These are phyloP conservation scores for Octopus sinensis DNA, from an alignment of 1,140 invertebrate species.

Conservation along the genomic window DNA sequence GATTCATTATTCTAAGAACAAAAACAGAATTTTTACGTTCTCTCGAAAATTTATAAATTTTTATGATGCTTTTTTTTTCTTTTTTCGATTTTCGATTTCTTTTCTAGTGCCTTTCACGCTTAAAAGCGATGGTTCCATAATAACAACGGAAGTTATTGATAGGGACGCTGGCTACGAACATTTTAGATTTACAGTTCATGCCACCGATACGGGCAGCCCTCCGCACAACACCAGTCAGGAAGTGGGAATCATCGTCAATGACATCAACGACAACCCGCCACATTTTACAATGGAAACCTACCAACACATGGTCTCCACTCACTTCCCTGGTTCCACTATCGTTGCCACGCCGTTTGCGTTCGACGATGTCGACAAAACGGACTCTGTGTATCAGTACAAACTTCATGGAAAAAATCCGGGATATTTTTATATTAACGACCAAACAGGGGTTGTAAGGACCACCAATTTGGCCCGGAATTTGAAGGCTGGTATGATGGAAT, in stretches of 20 bases:
- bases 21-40: no score
- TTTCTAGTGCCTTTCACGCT: constrained; percentile 20
- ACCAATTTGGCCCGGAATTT: constrained; percentile 10
- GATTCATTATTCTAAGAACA: no score
- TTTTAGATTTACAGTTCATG: constrained; percentile 21
- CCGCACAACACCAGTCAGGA: constrained; percentile 18
- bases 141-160: constrained; percentile 17
- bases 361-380: constrained; percentile 20
- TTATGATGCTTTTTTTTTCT: background rate
- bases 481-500: constrained; percentile 13
- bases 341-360: constrained; percentile 26
- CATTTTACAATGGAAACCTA: constrained; percentile 20
- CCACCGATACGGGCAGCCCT: constrained; percentile 18
- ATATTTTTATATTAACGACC: constrained; percentile 19
- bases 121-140: constrained; percentile 17
- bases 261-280: constrained; percentile 24
- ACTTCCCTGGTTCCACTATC: constrained; percentile 17
- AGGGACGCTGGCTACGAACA: constrained; percentile 17
- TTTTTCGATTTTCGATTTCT: background rate
- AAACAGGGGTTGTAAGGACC: constrained; percentile 19
- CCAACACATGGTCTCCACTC: constrained; percentile 18
- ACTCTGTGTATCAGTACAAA: constrained; percentile 21
- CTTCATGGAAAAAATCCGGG: constrained; percentile 6
- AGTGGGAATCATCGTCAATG: constrained; percentile 16
- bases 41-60: no score